Percentiles rank a stretch among this genome's conserved stretches.
These are phyloP conservation scores for Hydrolagus affinis DNA, from an alignment of 2,113 vertebrate genomes.

Conservation along the genomic window DNA sequence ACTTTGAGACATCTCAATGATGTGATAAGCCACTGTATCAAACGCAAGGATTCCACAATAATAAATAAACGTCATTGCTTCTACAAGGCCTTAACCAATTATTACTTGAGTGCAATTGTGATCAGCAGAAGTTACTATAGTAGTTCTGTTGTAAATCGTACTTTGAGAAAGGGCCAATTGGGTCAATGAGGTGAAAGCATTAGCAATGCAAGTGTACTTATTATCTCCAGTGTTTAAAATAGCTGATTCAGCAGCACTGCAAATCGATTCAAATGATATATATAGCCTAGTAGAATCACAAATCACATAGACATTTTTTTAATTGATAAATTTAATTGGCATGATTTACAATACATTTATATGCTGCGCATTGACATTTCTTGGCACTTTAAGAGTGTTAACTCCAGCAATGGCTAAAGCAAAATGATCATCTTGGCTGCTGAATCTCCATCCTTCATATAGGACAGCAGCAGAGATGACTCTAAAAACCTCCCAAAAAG, in stretches of 20 bases:
- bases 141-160: conserved; percentile 6
- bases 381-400: neutral
- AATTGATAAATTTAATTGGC: conserved; percentile 27
- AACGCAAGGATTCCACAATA: no score
- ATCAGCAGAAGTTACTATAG: conserved; percentile 2
- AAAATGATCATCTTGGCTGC: neutral
- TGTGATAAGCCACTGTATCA: no score
- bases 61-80: no score
- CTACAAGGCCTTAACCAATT: no score
- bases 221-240: neutral
- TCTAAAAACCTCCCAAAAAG: no score
- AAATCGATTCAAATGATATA: conserved; percentile 6
- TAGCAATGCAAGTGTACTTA: neutral
- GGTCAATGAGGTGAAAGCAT: conserved; percentile 12
- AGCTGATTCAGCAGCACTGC: conserved; percentile 9
- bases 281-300: conserved; percentile 12
- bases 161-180: neutral
- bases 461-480: neutral
- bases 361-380: neutral
- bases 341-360: conserved; percentile 27
- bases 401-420: neutral
- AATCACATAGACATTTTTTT: conserved; percentile 20
- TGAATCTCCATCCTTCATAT: neutral
- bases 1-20: no score
- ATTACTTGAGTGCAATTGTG: neutral